These are phyloP conservation scores for Neuroscelio doddi DNA, from an alignment of 2,888 invertebrate genomes.

Conservation along the genomic window DNA sequence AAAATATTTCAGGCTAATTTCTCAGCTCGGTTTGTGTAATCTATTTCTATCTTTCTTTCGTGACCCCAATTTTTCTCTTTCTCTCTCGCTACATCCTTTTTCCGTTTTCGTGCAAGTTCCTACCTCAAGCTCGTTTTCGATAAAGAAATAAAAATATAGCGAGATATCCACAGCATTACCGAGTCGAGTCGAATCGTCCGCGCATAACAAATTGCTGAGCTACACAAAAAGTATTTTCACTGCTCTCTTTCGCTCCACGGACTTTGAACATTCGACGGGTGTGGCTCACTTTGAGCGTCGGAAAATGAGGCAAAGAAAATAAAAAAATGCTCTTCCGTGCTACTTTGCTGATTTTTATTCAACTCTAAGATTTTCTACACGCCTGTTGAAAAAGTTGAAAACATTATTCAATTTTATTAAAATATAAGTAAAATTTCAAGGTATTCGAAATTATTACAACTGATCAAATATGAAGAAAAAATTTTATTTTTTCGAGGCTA, in stretches of 20 bases:
- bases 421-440: no score
- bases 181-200: constrained; percentile 30
- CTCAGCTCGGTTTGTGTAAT: constrained; percentile 47
- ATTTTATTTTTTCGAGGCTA: no score
- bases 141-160: constrained; percentile 45
- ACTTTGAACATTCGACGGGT: constrained; percentile 34
- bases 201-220: constrained; percentile 40
- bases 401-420: no score
- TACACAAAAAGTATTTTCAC: constrained; percentile 39
- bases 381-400: constrained; percentile 20
- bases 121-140: constrained; percentile 39
- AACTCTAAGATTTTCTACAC: constrained; percentile 9
- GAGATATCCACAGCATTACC: constrained; percentile 30
- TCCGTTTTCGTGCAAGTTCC: constrained; percentile 14
- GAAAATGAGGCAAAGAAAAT: constrained; percentile 27
- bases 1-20: constrained; percentile 64
- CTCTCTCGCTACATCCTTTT: constrained; percentile 20
- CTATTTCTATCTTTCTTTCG: constrained; percentile 29
- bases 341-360: constrained; percentile 28
- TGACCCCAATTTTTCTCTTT: constrained; percentile 11
- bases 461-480: no score
- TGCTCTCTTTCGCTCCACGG: constrained; percentile 10
- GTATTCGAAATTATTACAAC: no score
- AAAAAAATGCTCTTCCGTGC: constrained; percentile 25
- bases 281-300: constrained; percentile 26